Conservation (phyloP, 1,140 invertebrate species). For the Contarinia nasturtii region DNA sequence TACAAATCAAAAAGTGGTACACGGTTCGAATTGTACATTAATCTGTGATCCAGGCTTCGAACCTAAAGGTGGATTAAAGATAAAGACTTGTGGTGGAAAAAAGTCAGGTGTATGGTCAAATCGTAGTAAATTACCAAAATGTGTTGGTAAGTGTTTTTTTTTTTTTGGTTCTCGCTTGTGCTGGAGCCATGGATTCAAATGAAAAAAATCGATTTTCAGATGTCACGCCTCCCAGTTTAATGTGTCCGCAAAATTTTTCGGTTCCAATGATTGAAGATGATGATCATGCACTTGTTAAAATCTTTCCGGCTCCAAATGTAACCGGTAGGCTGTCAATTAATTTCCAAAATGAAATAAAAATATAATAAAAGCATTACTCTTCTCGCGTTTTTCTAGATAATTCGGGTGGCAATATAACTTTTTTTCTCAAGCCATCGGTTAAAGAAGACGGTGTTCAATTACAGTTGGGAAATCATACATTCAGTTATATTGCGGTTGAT, state of each 20-base stretch:
- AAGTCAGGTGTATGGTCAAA: slow-evolving; percentile 28
- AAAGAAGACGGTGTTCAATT: slow-evolving; percentile 14
- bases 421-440: slow-evolving; percentile 29
- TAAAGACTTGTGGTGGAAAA: slow-evolving; percentile 24
- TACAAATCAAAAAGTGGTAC: slow-evolving; percentile 26
- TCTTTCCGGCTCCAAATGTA: slow-evolving; percentile 14
- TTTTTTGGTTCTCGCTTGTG: no score
- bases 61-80: slow-evolving; percentile 27
- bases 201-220: no score
- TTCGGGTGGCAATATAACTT: slow-evolving; percentile 18
- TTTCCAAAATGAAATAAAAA: background rate
- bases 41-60: slow-evolving; percentile 33
- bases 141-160: slow-evolving; percentile 24
- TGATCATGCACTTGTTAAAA: background rate
- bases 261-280: background rate
- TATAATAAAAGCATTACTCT: background rate
- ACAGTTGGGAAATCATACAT: slow-evolving; percentile 25
- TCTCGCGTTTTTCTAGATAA: background rate
- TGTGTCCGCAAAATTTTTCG: slow-evolving; percentile 29
- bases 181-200: no score
- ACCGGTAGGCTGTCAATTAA: slow-evolving; percentile 13
- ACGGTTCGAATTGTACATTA: slow-evolving; percentile 31
- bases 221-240: slow-evolving; percentile 28
- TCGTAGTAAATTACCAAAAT: slow-evolving; percentile 23
- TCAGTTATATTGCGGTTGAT: slow-evolving; percentile 33